Conservation (phyloP, 53 echinoderm and acorn worm genomes). For the Holothuria leucospilota region DNA sequence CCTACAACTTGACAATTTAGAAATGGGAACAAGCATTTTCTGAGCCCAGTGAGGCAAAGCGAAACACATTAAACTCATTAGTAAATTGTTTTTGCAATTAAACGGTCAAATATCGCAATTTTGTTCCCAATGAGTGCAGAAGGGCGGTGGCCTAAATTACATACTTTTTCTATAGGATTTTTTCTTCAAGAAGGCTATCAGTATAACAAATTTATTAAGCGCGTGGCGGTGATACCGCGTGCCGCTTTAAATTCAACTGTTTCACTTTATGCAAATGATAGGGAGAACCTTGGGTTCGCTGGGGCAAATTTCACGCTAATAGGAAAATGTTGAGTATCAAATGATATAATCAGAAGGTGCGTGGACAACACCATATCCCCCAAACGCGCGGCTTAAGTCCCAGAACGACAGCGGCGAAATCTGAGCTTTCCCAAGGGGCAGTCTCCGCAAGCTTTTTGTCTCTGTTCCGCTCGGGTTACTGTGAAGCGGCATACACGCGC, state of each 20-base stretch:
- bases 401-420: slow-evolving; percentile 35
- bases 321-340: slow-evolving; percentile 32
- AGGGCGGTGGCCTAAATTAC: slow-evolving; percentile 19
- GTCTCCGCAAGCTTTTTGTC: slow-evolving; percentile 35
- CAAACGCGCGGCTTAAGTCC: slow-evolving; percentile 37
- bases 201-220: slow-evolving; percentile 34
- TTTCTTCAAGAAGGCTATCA: slow-evolving; percentile 16
- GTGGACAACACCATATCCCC: slow-evolving; percentile 42
- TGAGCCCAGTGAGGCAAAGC: background rate
- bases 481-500: slow-evolving; percentile 1
- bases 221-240: slow-evolving; percentile 27
- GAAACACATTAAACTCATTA: slow-evolving; percentile 33
- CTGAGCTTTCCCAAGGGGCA: slow-evolving; percentile 42
- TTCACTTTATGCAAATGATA: slow-evolving; percentile 35
- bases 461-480: slow-evolving; percentile 36
- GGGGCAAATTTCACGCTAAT: slow-evolving; percentile 42
- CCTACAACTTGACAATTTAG: no score
- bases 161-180: no score
- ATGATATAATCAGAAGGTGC: slow-evolving; percentile 10
- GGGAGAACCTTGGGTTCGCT: background rate
- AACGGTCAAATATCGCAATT: slow-evolving; percentile 35
- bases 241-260: slow-evolving; percentile 5
- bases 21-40: no score
- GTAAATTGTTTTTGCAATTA: slow-evolving; percentile 45
- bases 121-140: background rate